Percentiles rank a stretch among this genome's conserved stretches.
These are phyloP conservation scores for Streblospio benedicti DNA, from an alignment of 1,140 invertebrate species.

Conservation along the genomic window DNA sequence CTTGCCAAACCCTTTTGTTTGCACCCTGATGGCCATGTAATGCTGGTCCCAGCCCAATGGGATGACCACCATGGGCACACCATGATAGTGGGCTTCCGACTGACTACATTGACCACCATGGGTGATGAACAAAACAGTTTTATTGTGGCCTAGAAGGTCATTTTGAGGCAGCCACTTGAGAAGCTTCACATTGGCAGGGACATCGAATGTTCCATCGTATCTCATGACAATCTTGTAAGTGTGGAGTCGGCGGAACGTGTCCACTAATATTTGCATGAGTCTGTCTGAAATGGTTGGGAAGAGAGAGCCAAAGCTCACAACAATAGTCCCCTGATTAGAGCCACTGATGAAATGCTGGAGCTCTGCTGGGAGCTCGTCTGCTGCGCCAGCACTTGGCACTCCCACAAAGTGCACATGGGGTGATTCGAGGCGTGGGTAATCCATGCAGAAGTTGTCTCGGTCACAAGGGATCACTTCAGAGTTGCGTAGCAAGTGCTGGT, in stretches of 20 bases:
- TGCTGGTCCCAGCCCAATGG: constrained; percentile 30
- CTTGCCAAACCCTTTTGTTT: constrained; percentile 26
- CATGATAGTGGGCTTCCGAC: constrained; percentile 18
- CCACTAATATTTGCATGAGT: constrained; percentile 35
- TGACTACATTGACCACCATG: constrained; percentile 18
- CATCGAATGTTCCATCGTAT: constrained; percentile 46
- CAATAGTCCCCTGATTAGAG: background rate
- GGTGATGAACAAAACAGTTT: constrained; percentile 12
- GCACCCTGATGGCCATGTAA: constrained; percentile 34
- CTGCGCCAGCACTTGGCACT: too few species aligned
- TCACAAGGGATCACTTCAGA: too few species aligned
- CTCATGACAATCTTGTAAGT: constrained; percentile 52
- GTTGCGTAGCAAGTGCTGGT: too few species aligned
- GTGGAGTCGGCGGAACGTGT: constrained; percentile 47
- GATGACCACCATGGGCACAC: constrained; percentile 13
- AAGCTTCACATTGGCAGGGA: constrained; percentile 55
- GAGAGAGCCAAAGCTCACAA: constrained; percentile 10
- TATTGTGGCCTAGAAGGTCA: constrained; percentile 52
- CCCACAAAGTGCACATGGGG: too few species aligned
- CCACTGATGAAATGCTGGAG: background rate
- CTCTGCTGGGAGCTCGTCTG: background rate
- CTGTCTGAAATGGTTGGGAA: constrained; percentile 7
- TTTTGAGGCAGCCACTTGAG: constrained; percentile 62
- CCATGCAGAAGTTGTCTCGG: too few species aligned
- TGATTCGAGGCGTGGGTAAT: too few species aligned